Base-by-base conservation (phyloP, 2,888 invertebrate species). In the Zhengitettix transpicula region DNA sequence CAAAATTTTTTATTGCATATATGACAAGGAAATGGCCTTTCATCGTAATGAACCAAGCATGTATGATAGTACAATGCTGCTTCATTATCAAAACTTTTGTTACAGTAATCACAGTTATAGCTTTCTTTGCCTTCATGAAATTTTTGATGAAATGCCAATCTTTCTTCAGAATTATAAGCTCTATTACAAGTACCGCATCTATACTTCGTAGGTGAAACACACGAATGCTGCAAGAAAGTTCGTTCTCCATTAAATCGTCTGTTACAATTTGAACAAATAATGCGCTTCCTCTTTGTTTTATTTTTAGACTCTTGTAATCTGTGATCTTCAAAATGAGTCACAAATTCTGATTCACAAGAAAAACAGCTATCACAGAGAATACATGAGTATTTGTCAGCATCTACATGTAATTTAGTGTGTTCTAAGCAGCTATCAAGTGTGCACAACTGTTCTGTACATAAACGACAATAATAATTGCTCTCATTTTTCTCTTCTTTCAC, bases 61-160 rank as follows among this genome's bases (percentile, higher is more conserved):
- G 58, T 55, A 55, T 64, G 64, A 42, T 61, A 60, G 52, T 62
- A 64, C 11, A 64, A 53, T 40, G 55, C 51, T 17, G 62, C 59
- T 59, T 62, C 62, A 56, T 59, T 59, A n/a, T 62, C 62, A 59
- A 60, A 63, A 42, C 59, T 53, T 47, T 62, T 63, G 10, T 44
- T 58, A 59, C 63, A 63, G 11, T 56, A 52, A 11, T 52, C 58
- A 56, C 63, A 63, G n/a, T 54, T 42, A 55, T 63, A 60, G 40
- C 56, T 42, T 42, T 40, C 41, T 9, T 60, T 59, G 28, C 62
- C 62, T 42, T 63, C 57, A 54, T 63, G 63, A 51, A 63, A 60
- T 28, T 54, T 60, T 14, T 52, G 40, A 52, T 62, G 62, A 55
- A 62, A 62, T 10, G 57, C 40, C 10, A 62, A 56, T 12, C 62